Percentiles rank a stretch among this genome's conserved stretches.
phyloP scores from a whole-genome alignment of 2,797 vertebrate species.

The Hephaestus fuliginosus region DNA sequence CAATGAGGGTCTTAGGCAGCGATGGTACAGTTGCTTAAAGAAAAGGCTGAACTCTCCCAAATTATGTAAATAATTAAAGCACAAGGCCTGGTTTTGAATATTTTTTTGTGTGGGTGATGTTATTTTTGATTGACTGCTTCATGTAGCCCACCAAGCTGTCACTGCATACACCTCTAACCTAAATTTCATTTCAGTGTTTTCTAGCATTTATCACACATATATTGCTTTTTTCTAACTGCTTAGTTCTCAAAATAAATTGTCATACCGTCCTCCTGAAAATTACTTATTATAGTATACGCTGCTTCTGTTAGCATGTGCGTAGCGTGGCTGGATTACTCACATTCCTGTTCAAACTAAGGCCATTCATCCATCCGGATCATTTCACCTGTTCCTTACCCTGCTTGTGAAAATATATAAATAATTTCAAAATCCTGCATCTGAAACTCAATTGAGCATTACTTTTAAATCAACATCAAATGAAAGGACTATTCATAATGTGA shows the following conservation, averaged over 20 bases:
- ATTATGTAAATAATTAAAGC: conserved; percentile 74
- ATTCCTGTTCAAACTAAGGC: conserved; percentile 14
- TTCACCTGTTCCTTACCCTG: conserved; percentile 14
- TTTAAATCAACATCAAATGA: background rate
- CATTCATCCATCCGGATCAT: conserved; percentile 33
- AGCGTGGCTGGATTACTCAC: conserved; percentile 32
- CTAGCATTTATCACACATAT: background rate
- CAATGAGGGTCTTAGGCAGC: conserved; percentile 74
- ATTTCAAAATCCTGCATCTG: conserved; percentile 18
- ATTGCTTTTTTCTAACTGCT: conserved; percentile 6
- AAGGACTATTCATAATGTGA: background rate
- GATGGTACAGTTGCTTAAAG: conserved; percentile 55
- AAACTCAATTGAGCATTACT: background rate
- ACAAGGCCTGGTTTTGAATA: conserved; percentile 47
- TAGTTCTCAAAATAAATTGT: conserved; percentile 26
- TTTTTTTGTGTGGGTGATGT: conserved; percentile 58
- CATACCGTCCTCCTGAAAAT: conserved; percentile 15
- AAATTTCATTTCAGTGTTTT: conserved; percentile 30
- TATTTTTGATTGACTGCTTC: conserved; percentile 58
- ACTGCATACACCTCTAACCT: conserved; percentile 45
- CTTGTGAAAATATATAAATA: background rate
- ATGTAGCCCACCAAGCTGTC: conserved; percentile 39
- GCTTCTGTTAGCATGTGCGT: conserved; percentile 1
- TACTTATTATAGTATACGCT: conserved; percentile 24
- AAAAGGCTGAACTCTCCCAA: conserved; percentile 63